These are phyloP conservation scores for Thunnus thynnus DNA, from an alignment of 2,113 vertebrate species.

Conservation along the genomic window DNA sequence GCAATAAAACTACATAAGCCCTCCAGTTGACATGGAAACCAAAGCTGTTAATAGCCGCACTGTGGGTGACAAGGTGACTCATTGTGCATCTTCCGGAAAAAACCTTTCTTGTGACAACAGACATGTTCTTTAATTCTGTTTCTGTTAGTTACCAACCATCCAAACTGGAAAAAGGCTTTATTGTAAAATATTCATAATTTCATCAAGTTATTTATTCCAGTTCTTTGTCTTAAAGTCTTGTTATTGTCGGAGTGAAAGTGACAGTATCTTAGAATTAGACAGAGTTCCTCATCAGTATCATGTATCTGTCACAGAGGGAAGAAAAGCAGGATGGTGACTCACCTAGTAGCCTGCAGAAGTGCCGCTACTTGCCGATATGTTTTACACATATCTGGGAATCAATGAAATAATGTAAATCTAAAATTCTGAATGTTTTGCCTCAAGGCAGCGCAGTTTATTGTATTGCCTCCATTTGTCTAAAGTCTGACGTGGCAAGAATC, in stretches of 20 bases:
- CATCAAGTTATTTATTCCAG: too few relatives aligned
- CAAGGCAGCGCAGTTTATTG: too few relatives aligned
- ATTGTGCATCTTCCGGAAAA: background rate
- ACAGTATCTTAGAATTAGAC: background rate
- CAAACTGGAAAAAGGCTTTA: too few relatives aligned
- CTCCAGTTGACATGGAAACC: slow-evolving; percentile 29
- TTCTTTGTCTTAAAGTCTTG: too few relatives aligned
- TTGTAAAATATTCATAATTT: too few relatives aligned
- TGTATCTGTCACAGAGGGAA: background rate
- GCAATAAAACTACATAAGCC: background rate
- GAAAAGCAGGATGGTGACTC: background rate
- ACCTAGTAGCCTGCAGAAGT: background rate
- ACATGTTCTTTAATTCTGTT: background rate
- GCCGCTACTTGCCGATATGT: too few relatives aligned
- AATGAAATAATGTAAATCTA: background rate
- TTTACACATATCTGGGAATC: background rate
- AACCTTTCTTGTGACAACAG: background rate
- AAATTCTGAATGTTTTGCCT: background rate
- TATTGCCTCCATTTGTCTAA: too few relatives aligned
- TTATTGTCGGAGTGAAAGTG: background rate
- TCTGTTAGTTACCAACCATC: background rate
- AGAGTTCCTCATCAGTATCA: background rate
- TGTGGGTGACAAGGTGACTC: slow-evolving; percentile 30
- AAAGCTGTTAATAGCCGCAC: background rate
- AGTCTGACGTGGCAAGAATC: background rate